Conservation (phyloP, 1,140 invertebrate genomes). For the honey bee (Apis mellifera) region DNA sequence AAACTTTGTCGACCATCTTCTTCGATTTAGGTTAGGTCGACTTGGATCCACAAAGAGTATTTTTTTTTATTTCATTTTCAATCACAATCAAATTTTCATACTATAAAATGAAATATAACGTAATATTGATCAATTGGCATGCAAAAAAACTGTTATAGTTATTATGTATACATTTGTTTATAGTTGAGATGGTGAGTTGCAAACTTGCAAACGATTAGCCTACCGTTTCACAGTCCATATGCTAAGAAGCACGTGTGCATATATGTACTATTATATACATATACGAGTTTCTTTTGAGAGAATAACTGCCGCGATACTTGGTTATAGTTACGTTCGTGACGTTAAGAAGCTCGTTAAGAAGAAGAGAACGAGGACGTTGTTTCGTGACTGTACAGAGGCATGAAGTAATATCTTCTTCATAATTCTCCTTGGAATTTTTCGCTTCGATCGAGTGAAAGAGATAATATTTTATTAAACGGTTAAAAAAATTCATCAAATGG, state of each 20-base stretch:
- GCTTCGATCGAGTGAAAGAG: background rate
- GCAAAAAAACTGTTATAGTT: too few relatives aligned
- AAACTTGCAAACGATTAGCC: constrained; percentile 1
- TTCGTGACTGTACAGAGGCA: background rate
- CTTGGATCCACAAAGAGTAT: too few relatives aligned
- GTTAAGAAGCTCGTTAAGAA: background rate
- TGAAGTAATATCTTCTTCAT: background rate
- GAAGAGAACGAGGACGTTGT: constrained; percentile 3
- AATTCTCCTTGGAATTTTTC: background rate
- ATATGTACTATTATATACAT: too few relatives aligned
- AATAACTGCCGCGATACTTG: constrained; percentile 1
- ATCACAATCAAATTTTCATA: too few relatives aligned
- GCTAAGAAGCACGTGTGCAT: constrained; percentile 4
- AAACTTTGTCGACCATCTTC: constrained; percentile 1
- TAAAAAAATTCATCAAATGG: too few relatives aligned
- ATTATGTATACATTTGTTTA: background rate
- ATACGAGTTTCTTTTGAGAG: background rate
- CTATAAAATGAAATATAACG: too few relatives aligned
- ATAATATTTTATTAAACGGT: background rate
- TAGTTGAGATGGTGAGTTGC: background rate
- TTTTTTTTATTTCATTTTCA: too few relatives aligned
- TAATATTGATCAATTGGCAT: too few relatives aligned
- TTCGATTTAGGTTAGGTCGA: too few relatives aligned
- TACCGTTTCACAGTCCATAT: constrained; percentile 7
- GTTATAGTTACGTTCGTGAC: background rate